Base-by-base conservation (phyloP, 2,888 invertebrate genomes). In the Coelopa pilipes region DNA sequence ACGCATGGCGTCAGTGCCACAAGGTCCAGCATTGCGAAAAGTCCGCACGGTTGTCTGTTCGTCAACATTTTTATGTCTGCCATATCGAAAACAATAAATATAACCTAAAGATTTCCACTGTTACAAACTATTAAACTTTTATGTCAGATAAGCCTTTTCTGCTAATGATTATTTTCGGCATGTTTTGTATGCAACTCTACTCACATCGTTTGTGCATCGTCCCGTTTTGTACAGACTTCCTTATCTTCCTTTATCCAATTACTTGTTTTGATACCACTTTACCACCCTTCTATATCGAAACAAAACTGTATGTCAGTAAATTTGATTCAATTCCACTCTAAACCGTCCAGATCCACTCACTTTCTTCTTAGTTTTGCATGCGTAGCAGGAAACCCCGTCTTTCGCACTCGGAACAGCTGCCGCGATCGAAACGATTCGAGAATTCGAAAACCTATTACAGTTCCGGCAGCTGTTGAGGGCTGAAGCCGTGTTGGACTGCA, bases 61-160 rank as follows among this genome's bases (percentile, higher is more conserved):
- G 83, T 84, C 84, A 84, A 84, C 85, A 84, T 84, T 84, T 84
- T 84, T 85, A 84, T 85, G 83, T 84, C 84, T 85, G 83, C 84
- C 84, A 84, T 77, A 80, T 81, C 79, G 34, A 34, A 34, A 34
- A 34, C 7, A 34, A 34, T 34, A 34, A 34, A 34, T 34, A 34
- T 34, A 34, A 34, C 7, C 34, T 34, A 79, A 79, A 80, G 82
- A 79, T 79, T 81, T 79, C 78, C 75, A 49, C 10, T 66, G 47
- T 66, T 66, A 17, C 46, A 49, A 50, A 50, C 21, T 66, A 50
- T 19, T 19, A 34, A 66, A 49, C 19, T 49, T 24, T 34, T 34
- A 62, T 62, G 34, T 34, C 21, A 34, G n/a, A 34, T 57, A 57
- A 19, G 24, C 13, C 19, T 59, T 59, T 59, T 19, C 17, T 34